Conservation (phyloP, 2,797 vertebrate genomes). For the Arctocebus calabarensis region DNA sequence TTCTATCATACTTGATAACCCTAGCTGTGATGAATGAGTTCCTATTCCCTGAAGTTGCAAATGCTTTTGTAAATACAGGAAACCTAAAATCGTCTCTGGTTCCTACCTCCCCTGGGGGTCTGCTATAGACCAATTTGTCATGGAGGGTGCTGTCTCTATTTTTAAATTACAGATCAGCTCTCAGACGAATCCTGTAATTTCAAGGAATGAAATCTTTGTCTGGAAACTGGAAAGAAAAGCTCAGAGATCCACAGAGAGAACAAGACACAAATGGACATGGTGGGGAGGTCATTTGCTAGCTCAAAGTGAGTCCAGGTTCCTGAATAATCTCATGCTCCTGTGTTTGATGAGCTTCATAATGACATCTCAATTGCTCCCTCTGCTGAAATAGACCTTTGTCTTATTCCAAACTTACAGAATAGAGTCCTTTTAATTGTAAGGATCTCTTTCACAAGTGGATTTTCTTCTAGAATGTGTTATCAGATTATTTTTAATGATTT, state of each 20-base stretch:
- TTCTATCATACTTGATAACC: neutral
- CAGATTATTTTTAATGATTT: neutral
- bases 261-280: neutral
- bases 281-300: neutral
- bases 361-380: neutral
- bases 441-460: slow-evolving; percentile 7
- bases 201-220: slow-evolving; percentile 27
- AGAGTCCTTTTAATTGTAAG: neutral
- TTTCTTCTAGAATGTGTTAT: neutral
- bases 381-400: neutral
- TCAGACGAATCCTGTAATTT: slow-evolving; percentile 7
- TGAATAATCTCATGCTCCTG: neutral
- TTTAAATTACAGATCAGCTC: slow-evolving; percentile 46
- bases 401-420: neutral
- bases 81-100: slow-evolving; percentile 47
- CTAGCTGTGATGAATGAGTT: neutral
- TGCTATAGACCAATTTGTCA: neutral
- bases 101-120: neutral
- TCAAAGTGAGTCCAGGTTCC: neutral
- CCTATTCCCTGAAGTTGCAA: neutral
- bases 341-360: neutral
- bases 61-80: slow-evolving; percentile 20
- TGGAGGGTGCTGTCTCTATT: neutral
- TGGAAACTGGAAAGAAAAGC: slow-evolving; percentile 28
- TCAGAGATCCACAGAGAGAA: neutral